phyloP scores from a whole-genome alignment of 2,797 vertebrate genomes.

The Diceros bicornis region DNA sequence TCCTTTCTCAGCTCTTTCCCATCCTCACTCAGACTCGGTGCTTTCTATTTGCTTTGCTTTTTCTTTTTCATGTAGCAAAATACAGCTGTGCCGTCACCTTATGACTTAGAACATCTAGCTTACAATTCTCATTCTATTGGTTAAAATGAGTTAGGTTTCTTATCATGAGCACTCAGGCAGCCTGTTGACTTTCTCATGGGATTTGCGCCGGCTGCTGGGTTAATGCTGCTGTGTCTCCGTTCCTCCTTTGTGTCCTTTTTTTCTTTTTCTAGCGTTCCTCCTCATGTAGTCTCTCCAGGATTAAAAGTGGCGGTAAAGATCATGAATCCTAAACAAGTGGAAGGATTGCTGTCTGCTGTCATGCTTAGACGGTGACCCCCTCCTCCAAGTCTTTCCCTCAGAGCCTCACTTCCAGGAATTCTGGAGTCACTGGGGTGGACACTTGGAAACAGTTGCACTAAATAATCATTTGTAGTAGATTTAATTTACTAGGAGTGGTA shows the following conservation, averaged over 20 bases:
- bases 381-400: not conserved
- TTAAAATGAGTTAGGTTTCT: not conserved
- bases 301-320: not conserved
- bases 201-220: not conserved
- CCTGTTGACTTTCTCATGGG: not conserved
- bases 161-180: not conserved
- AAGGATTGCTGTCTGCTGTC: not conserved
- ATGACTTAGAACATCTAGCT: no score
- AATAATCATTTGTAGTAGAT: not conserved
- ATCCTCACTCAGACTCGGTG: not conserved
- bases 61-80: not conserved
- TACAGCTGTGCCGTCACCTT: not conserved
- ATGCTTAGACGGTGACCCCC: fast-evolving
- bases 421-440: not conserved
- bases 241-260: not conserved
- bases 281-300: not conserved
- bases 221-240: no score
- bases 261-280: not conserved
- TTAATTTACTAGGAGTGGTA: not conserved
- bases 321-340: not conserved
- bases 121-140: not conserved
- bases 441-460: not conserved
- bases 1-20: not conserved
- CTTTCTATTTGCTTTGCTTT: not conserved
- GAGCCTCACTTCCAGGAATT: not conserved